phyloP scores from a whole-genome alignment of 2,797 vertebrate genomes.

The Pagetopsis macropterus region DNA sequence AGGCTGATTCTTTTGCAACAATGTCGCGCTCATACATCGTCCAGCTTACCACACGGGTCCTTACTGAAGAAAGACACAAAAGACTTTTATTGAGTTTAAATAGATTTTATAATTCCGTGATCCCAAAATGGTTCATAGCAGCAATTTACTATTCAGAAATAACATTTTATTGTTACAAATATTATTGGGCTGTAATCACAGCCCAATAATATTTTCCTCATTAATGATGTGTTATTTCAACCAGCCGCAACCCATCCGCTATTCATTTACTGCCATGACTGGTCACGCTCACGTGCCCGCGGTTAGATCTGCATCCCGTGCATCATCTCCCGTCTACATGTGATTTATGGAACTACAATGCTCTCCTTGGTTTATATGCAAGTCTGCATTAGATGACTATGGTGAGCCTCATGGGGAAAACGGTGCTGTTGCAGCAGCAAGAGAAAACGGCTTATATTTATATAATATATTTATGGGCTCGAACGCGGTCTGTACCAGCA shows the following conservation, averaged over 20 bases:
- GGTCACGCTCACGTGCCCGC: background rate
- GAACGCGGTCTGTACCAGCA: background rate
- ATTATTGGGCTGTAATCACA: too few relatives aligned
- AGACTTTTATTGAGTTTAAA: too few relatives aligned
- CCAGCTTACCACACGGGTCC: too few relatives aligned
- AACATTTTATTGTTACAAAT: too few relatives aligned
- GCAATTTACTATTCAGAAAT: background rate
- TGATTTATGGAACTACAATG: background rate
- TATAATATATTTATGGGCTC: background rate
- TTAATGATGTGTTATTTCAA: background rate
- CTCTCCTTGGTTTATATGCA: background rate
- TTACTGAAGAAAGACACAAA: too few relatives aligned
- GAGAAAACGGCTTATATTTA: background rate
- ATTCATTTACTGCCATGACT: background rate
- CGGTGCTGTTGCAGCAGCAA: background rate
- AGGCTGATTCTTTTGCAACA: background rate
- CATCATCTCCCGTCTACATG: slow-evolving; percentile 1
- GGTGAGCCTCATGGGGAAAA: background rate
- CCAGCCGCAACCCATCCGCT: background rate
- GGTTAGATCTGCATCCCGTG: background rate
- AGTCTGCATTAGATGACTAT: background rate
- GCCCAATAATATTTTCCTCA: background rate
- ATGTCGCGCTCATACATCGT: background rate
- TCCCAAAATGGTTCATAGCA: too few relatives aligned
- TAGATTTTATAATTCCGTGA: too few relatives aligned